Percentiles rank a stretch among this genome's conserved stretches.
phyloP scores from a whole-genome alignment of 2,113 vertebrate species.

The Rhinopomastus cyanomelas region DNA sequence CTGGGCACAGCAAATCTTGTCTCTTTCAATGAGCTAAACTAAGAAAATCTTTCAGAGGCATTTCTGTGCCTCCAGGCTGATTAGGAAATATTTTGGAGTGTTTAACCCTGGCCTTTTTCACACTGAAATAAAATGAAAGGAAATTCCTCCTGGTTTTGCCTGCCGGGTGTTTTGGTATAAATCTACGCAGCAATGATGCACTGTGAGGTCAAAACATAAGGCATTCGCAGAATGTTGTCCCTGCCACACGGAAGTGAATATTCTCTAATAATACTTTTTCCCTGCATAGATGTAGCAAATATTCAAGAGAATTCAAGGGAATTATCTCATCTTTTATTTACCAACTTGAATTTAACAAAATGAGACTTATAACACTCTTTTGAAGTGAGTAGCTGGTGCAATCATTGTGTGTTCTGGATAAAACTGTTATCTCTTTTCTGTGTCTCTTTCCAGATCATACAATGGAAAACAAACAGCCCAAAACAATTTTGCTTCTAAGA shows the following conservation, averaged over 20 bases:
- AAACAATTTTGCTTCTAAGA: not conserved
- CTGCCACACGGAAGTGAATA: not conserved
- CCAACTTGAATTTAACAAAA: not conserved
- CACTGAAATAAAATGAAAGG: not conserved
- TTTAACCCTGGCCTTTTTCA: not conserved
- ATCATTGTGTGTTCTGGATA: not conserved
- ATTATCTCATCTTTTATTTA: not conserved
- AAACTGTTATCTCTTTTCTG: not conserved
- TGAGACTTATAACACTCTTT: not conserved
- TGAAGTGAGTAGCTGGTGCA: not conserved
- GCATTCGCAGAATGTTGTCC: not conserved
- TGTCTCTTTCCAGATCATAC: not conserved
- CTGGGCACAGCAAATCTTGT: not conserved
- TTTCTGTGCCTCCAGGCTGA: not conserved
- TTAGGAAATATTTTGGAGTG: not conserved
- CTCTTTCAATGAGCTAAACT: not conserved
- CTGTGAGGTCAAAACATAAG: not conserved
- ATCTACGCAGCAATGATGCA: not conserved
- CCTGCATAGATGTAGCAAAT: not conserved
- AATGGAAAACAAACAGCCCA: not conserved
- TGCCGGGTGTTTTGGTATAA: not conserved
- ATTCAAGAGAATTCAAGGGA: not conserved
- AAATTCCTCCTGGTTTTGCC: not conserved
- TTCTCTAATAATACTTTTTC: not conserved
- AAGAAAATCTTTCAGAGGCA: not conserved